Evolutionary conservation across 2,113 vertebrate species (phyloP).

Genomic region (Carassius auratus): DNA sequence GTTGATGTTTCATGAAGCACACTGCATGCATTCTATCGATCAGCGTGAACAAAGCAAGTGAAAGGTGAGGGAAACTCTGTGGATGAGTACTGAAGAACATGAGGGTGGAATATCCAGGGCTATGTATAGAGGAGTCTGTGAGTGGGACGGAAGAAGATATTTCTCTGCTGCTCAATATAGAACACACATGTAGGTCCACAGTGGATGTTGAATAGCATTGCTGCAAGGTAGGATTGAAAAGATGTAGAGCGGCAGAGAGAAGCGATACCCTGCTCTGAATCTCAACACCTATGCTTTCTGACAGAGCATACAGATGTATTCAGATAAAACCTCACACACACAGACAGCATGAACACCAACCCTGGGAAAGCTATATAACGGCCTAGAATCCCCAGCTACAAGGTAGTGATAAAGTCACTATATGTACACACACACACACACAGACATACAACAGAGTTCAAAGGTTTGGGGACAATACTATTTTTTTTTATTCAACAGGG

Average conservation of each 20-base stretch:
- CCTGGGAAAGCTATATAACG: not conserved
- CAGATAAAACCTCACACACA: slow-evolving; percentile 1
- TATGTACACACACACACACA: not conserved
- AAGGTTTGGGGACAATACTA: not conserved
- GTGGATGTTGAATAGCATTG: slow-evolving; percentile 35
- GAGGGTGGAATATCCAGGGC: not conserved
- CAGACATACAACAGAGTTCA: not conserved
- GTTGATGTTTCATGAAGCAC: not conserved
- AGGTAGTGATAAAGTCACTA: not conserved
- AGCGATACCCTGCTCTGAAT: slow-evolving; percentile 53
- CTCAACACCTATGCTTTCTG: slow-evolving; percentile 49
- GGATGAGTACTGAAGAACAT: not conserved
- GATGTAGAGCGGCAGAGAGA: slow-evolving; percentile 28
- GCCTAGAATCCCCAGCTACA: not conserved
- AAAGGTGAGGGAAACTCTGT: slow-evolving; percentile 18
- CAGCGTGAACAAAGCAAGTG: slow-evolving; percentile 4
- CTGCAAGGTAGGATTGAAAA: not conserved
- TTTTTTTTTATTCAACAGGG: not conserved
- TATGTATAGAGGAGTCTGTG: slow-evolving; percentile 19
- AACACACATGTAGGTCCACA: not conserved
- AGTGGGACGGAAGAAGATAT: not conserved
- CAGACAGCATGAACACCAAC: not conserved
- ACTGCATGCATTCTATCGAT: not conserved
- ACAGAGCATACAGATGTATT: not conserved
- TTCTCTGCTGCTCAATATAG: slow-evolving; percentile 6